Conservation (phyloP, 1,140 invertebrate species). For the Sitodiplosis mosellana region DNA sequence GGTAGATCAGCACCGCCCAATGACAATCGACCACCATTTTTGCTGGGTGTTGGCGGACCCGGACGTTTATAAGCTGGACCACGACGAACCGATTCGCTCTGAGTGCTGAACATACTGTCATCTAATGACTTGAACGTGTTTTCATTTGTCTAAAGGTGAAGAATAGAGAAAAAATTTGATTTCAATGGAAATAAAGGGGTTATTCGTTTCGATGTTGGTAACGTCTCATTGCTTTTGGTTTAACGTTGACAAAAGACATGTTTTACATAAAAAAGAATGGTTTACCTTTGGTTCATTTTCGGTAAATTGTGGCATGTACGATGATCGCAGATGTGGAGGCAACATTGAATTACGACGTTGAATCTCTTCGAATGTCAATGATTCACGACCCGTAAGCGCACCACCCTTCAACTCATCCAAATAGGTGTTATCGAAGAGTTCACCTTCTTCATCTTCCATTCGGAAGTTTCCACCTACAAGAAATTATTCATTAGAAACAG, state of each 20-base stretch:
- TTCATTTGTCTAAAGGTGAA: slow-evolving; percentile 13
- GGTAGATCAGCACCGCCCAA: slow-evolving; percentile 28
- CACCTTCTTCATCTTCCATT: slow-evolving; percentile 66
- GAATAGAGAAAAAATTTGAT: slow-evolving; percentile 2
- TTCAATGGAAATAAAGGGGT: no score
- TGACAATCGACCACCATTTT: slow-evolving; percentile 54
- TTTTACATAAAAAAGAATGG: not conserved
- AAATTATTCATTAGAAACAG: not conserved
- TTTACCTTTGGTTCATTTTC: slow-evolving; percentile 44
- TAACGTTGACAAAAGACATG: no score
- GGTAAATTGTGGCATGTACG: slow-evolving; percentile 74
- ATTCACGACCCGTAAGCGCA: slow-evolving; percentile 1
- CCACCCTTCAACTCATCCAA: slow-evolving; percentile 39
- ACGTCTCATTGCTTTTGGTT: no score
- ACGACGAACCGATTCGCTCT: slow-evolving; percentile 31
- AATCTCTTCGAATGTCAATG: slow-evolving; percentile 34
- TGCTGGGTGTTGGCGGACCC: slow-evolving; percentile 65
- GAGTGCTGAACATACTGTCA: slow-evolving; percentile 38
- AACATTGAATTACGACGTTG: slow-evolving; percentile 69
- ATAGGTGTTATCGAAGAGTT: slow-evolving; percentile 60
- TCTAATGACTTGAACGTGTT: slow-evolving; percentile 24
- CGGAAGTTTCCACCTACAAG: slow-evolving; percentile 29
- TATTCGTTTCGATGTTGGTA: no score
- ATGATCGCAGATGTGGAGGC: slow-evolving; percentile 71
- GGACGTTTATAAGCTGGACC: slow-evolving; percentile 60